Base-by-base conservation (phyloP, 64 coral and sea anemone species). In the Pocillopora verrucosa region DNA sequence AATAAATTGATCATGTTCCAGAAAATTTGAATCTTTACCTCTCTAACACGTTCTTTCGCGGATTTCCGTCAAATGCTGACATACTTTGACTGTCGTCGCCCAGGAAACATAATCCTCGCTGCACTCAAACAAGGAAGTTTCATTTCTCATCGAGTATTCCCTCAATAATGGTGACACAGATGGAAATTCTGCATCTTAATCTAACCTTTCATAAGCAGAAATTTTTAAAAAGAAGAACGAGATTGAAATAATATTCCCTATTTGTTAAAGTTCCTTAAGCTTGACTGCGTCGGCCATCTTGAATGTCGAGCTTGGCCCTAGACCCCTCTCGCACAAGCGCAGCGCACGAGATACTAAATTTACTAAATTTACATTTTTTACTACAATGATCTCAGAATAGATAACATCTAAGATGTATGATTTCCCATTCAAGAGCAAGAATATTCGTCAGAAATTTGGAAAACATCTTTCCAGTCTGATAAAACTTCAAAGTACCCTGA, bases 41-140 rank as follows among this genome's bases (percentile, higher is more conserved):
- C 61, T 83, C 80, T 11, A 83, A 35, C 9, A 83, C 80, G n/a
- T 38, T 56, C 60, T 83, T 83, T n/a, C 80, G 34, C 0, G 80
- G 80, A 83, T 83, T 36, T 51, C 41, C 7, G 41, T 51, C 41
- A 65, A 67, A 68, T 12, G 61, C 34, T 22, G 80, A 83, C 80
- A 83, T 83, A n/a, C 13, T 75, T 80, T 59, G 14, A 11, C 11
- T 37, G 35, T 0, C 13, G 80, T 83, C 22, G 61, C 51, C 61
- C 67, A 51, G 80, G 80, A 83, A 68, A 83, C 61, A 83, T 36
- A 10, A 3, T 83, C 16, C 17, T 22, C 25, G 19, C 10, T 16
- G 10, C 36, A 11, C 2, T 83, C 30, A 68, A 41, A 65, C 16
- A 12, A 3, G 1, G 36, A 68, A 68, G 41, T 22, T 10, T 68